Percentiles rank a stretch among this genome's conserved stretches.
Evolutionary conservation across 1,140 invertebrate genomes (phyloP).

Genomic region (Zaprionus davidi): DNA sequence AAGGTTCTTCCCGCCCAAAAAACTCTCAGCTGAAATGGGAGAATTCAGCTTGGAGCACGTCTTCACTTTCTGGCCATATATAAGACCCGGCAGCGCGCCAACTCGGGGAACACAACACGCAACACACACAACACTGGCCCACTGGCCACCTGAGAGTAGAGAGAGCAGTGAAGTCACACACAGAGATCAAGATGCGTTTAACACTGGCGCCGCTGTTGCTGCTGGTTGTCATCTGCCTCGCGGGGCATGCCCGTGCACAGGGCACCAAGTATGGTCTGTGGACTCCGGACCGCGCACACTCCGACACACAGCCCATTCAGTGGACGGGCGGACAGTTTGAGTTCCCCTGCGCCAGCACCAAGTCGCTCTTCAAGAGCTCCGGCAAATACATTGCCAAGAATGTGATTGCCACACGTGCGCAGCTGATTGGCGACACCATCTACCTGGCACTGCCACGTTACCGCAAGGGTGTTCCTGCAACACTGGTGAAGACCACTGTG

Average conservation of each 20-base stretch:
- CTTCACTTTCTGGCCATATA: slow-evolving; percentile 54
- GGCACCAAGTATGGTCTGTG: slow-evolving; percentile 76
- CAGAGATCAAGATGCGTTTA: slow-evolving; percentile 41
- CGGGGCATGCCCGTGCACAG: slow-evolving; percentile 36
- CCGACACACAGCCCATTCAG: slow-evolving; percentile 71
- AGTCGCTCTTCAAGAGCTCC: slow-evolving; percentile 85
- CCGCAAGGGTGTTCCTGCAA: slow-evolving; percentile 86
- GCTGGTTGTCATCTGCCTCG: slow-evolving; percentile 2
- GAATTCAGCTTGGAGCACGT: slow-evolving; percentile 21
- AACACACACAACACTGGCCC: neutral
- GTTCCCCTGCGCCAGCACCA: slow-evolving; percentile 86
- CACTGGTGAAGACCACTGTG: slow-evolving; percentile 85
- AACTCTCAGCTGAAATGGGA: slow-evolving; percentile 12
- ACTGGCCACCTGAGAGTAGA: neutral
- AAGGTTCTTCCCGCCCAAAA: slow-evolving; percentile 53
- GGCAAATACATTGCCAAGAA: slow-evolving; percentile 86
- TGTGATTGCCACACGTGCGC: slow-evolving; percentile 86
- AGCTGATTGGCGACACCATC: slow-evolving; percentile 85
- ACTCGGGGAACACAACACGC: slow-evolving; percentile 36
- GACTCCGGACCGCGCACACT: slow-evolving; percentile 66
- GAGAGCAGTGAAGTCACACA: neutral
- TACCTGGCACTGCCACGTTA: slow-evolving; percentile 86
- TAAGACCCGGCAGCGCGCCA: slow-evolving; percentile 47
- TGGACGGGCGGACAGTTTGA: slow-evolving; percentile 85
- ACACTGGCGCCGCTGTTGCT: slow-evolving; percentile 11